These are phyloP conservation scores for Quadroppia sp. DNA, from an alignment of 2,888 invertebrate genomes.

Conservation along the genomic window DNA sequence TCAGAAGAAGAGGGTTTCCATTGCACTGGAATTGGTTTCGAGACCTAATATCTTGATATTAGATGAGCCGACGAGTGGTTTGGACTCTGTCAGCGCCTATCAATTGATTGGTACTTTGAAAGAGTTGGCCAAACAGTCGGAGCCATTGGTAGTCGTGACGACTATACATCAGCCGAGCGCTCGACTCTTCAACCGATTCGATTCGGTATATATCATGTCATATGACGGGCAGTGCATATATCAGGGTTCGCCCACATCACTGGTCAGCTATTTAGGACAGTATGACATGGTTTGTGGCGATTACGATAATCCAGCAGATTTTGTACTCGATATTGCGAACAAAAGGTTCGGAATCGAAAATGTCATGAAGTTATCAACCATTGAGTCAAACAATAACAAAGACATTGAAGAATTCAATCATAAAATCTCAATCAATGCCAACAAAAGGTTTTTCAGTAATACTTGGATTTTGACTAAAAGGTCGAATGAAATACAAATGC, in stretches of 20 bases:
- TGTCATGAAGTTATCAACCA: slow-evolving; percentile 19
- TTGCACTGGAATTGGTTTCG: slow-evolving; percentile 81
- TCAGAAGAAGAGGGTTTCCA: slow-evolving; percentile 79
- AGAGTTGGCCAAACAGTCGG: slow-evolving; percentile 60
- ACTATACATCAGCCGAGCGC: slow-evolving; percentile 44
- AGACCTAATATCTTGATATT: slow-evolving; percentile 81
- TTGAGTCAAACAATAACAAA: too few relatives aligned
- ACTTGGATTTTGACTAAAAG: background rate
- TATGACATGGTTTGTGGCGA: slow-evolving; percentile 36
- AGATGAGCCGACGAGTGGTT: slow-evolving; percentile 82
- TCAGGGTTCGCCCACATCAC: slow-evolving; percentile 38
- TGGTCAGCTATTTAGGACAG: background rate
- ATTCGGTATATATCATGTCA: slow-evolving; percentile 41
- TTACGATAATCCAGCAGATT: slow-evolving; percentile 43
- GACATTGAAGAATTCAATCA: background rate
- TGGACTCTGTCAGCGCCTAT: slow-evolving; percentile 38
- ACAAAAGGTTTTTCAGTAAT: background rate
- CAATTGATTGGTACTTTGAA: slow-evolving; percentile 29
- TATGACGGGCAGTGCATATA: slow-evolving; percentile 42
- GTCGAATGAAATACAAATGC: background rate
- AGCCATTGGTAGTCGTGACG: slow-evolving; percentile 52
- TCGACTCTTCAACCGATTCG: slow-evolving; percentile 39
- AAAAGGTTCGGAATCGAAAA: slow-evolving; percentile 38
- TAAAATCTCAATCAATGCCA: too few relatives aligned
- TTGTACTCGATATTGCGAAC: slow-evolving; percentile 41